Evolutionary conservation across 2,888 invertebrate genomes (phyloP), one percentile per base, ranked within the genome.

Genomic region (Torymus texanus): DNA sequence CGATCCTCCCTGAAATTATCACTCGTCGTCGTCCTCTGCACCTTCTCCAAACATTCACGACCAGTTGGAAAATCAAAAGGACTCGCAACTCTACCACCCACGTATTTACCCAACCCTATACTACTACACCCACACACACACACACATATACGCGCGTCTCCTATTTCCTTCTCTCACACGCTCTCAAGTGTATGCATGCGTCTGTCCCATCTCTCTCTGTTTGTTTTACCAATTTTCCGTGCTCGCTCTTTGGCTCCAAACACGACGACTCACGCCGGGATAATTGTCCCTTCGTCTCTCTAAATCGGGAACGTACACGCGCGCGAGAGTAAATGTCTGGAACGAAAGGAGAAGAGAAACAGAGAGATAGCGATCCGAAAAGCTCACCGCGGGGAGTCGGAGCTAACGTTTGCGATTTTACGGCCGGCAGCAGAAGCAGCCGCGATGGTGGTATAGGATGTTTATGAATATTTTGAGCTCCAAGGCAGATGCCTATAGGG

Each of bases 151-250:
- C 18, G 2, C 4, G 51, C 63, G 12, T 12, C 65, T 13, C 61
- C n/a, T 72, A 72, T 72, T 72, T 62, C 71, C 62, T 53, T 71
- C 61, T 58, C 50, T 61, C 59, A 61, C 29, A 29, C 0, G 3
- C 29, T 2, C 4, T 29, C 4, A 13, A 24, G 67, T 13, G 55
- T 14, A 14, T 18, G 56, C 56, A n/a, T 11, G 24, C 5, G 13
- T 16, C 71, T 53, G 8, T 70, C 21, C 12, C 24, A 11, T 70
- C 18, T 18, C 56, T 61, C 16, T 18, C 16, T 56, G 68, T 76
- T 76, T 76, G 62, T 63, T 56, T 70, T 76, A 50, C 68, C 66
- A 61, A 78, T 78, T 72, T 72, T 78, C 77, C 77, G 59, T 53
- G 16, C 10, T 16, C 50, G 29, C 29, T 29, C 29, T 3, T 0